A percentile compares a stretch with the other conserved stretches of the same genome.
Conservation (phyloP, 1,140 invertebrate genomes). For the Acyrthosiphon pisum region DNA sequence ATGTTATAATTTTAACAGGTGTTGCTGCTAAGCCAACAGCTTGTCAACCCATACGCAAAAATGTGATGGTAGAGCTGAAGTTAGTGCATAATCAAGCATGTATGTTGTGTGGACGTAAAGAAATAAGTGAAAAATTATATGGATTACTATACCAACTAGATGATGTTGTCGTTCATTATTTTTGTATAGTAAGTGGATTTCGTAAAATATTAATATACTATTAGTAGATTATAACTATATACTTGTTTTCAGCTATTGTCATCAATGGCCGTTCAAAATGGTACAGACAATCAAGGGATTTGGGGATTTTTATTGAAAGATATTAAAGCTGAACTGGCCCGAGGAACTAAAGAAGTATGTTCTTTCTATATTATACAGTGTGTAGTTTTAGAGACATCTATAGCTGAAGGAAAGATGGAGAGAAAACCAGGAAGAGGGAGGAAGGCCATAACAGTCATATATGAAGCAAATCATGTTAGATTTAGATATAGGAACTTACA, state of each 20-base stretch:
- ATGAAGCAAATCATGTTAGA: too few species aligned
- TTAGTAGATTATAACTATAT: conserved; percentile 39
- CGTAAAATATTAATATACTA: neutral
- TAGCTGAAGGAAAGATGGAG: too few species aligned
- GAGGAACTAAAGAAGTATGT: conserved; percentile 68
- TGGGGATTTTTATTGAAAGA: conserved; percentile 71
- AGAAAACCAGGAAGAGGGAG: too few species aligned
- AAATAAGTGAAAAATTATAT: conserved; percentile 66
- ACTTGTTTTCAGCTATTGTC: conserved; percentile 68
- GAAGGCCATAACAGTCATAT: too few species aligned
- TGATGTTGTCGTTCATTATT: conserved; percentile 67
- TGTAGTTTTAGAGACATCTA: too few species aligned
- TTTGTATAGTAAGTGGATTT: conserved; percentile 65
- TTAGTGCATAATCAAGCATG: conserved; percentile 61
- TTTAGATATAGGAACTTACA: too few species aligned
- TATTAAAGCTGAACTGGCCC: conserved; percentile 68
- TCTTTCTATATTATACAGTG: neutral
- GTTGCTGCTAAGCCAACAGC: neutral
- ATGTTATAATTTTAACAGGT: neutral
- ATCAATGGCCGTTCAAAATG: conserved; percentile 70
- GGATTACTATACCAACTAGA: conserved; percentile 66
- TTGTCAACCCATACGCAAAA: neutral
- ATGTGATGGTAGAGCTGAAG: neutral
- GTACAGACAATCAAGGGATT: conserved; percentile 69
- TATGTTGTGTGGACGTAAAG: conserved; percentile 65